Evolutionary conservation across 2,797 vertebrate genomes (phyloP).

Genomic region (Darevskia mixta): DNA sequence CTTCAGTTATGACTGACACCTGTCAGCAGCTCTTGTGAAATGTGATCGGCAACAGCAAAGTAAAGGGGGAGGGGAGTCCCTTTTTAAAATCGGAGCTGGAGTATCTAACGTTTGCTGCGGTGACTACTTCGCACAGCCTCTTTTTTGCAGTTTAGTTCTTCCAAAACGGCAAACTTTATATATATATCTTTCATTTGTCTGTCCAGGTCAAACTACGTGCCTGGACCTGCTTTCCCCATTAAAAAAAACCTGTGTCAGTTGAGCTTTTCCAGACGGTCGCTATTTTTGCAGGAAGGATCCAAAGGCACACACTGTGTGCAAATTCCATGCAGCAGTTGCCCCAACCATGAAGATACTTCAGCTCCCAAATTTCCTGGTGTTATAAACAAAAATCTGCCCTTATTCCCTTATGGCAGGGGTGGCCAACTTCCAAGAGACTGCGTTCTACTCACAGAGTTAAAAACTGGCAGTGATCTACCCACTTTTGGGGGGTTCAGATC

Average conservation of each 20-base stretch:
- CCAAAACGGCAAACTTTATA: background rate
- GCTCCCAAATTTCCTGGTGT: background rate
- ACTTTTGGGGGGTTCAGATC: too few species aligned
- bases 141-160: background rate
- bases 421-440: too few species aligned
- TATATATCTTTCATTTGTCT: background rate
- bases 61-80: too few species aligned
- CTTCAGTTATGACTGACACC: conserved; percentile 22
- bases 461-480: too few species aligned
- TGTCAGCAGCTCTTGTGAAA: conserved; percentile 44
- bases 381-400: too few species aligned
- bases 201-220: background rate
- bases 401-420: too few species aligned
- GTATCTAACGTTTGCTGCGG: background rate
- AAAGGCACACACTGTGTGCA: background rate
- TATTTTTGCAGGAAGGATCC: background rate
- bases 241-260: too few species aligned
- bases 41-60: background rate
- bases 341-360: background rate
- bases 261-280: too few species aligned
- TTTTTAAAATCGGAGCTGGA: background rate
- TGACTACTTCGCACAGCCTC: background rate
- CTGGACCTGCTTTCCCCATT: too few species aligned
- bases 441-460: too few species aligned
- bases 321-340: background rate